phyloP scores from a whole-genome alignment of 2,113 vertebrate genomes.

The Dasypus novemcinctus region DNA sequence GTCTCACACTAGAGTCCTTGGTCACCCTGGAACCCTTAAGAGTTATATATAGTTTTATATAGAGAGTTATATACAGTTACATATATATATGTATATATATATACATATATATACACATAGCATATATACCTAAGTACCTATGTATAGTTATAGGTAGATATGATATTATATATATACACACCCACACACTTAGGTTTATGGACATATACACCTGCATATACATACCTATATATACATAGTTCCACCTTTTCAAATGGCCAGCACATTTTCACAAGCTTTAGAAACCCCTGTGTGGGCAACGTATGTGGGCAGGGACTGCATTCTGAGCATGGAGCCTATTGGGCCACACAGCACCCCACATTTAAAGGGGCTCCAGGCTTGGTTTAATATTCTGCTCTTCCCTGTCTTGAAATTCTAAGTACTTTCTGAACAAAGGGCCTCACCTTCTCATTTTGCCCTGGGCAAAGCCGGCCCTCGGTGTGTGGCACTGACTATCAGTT shows the following conservation, averaged over 20 bases:
- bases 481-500: not conserved
- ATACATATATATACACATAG: too few species aligned
- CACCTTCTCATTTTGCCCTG: not conserved
- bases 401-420: not conserved
- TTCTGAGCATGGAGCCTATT: accelerated
- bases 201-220: too few species aligned
- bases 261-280: not conserved
- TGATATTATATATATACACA: too few species aligned
- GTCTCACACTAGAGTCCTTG: not conserved
- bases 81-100: too few species aligned
- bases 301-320: too few species aligned
- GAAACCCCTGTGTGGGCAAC: accelerated
- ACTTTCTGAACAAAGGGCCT: not conserved
- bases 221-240: not conserved
- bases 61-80: too few species aligned
- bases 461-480: too few species aligned
- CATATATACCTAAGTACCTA: too few species aligned
- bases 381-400: not conserved
- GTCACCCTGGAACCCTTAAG: not conserved
- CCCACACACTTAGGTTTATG: too few species aligned
- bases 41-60: too few species aligned
- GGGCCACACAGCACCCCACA: accelerated
- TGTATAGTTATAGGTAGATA: too few species aligned
- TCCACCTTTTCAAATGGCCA: not conserved
- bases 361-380: not conserved